Percentiles rank a stretch among this genome's conserved stretches.
Evolutionary conservation across 2,888 invertebrate species (phyloP).

Genomic region (Autographa gamma): DNA sequence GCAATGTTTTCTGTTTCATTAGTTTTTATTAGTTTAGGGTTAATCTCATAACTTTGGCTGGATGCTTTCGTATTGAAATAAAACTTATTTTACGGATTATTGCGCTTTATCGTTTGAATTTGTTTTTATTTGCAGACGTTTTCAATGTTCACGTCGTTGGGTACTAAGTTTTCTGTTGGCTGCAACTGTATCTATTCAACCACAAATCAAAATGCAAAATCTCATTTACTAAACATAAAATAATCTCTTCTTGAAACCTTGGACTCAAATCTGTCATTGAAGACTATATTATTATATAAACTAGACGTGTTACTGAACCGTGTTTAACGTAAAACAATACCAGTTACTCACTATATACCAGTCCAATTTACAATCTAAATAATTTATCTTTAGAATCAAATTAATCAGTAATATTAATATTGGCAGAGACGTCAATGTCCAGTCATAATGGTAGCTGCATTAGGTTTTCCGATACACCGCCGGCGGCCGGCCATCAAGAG

Average conservation of each 20-base stretch:
- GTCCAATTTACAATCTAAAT: constrained; percentile 25
- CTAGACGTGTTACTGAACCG: constrained; percentile 9
- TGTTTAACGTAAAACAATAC: constrained; percentile 17
- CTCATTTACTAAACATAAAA: too few species aligned
- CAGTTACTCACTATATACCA: constrained; percentile 8
- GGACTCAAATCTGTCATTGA: too few species aligned
- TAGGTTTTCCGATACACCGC: constrained; percentile 35
- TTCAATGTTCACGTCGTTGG: neutral
- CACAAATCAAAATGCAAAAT: neutral
- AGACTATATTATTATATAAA: too few species aligned
- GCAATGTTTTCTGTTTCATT: constrained; percentile 54
- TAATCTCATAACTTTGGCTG: constrained; percentile 33
- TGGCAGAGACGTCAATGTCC: constrained; percentile 2
- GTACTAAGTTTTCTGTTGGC: neutral
- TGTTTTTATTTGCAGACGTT: constrained; percentile 35
- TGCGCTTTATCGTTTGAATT: constrained; percentile 34
- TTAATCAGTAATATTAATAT: constrained; percentile 10
- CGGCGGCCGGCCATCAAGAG: constrained; percentile 34
- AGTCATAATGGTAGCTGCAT: constrained; percentile 16
- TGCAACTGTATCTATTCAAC: neutral
- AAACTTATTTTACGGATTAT: constrained; percentile 51
- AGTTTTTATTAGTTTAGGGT: constrained; percentile 54
- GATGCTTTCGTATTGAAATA: constrained; percentile 43
- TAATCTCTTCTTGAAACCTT: too few species aligned
- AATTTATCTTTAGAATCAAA: constrained; percentile 13